Evolutionary conservation across 2,113 vertebrate species (phyloP), one percentile per base, ranked within the genome.

Genomic region (Macquaria ambigua): DNA sequence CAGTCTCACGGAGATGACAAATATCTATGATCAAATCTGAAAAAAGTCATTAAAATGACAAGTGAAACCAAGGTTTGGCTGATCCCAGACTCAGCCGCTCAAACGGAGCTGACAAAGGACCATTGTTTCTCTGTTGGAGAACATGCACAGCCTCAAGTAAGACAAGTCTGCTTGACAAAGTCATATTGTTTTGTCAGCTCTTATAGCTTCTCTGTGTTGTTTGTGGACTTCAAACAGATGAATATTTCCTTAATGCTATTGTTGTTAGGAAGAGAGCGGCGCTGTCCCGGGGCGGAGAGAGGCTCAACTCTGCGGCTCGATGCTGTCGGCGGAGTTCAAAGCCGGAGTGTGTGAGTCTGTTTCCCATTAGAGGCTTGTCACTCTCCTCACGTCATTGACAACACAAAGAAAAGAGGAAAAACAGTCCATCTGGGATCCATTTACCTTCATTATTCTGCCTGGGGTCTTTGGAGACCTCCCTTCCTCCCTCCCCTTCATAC

Each of bases 301-400:
- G 66, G 55, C 71, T 84, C 28, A 59, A 52, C 62, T 78, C 55
- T 25, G 64, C n/a, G 5, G 74, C 82, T 72, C 43, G 31, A n/a
- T 31, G 83, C 81, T 31, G 90, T 87, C 91, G 90, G 91, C 82
- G 1, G 55, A 92, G 93, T 95, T 95, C 94, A 96, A 96, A 96
- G 94, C 79, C 21, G n/a, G 78, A 85, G 87, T 14, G 81, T 74
- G 79, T 41, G 25, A 87, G 92, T 95, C 95, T 96, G 96, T 85
- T 96, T 96, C 95, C 90, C 88, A 94, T 96, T 96, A 95, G 88
- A 90, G 91, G 90, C 93, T 94, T 95, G 95, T 96, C 95, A 93
- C 94, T 96, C 94, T 93, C 90, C 93, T 96, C 95, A 96, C 95
- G 94, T 96, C 96, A 95, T 88, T 95, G 95, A 95, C 95, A 95